Evolutionary conservation across 1,140 invertebrate genomes (phyloP), one percentile per base, ranked within the genome.

Genomic region (Helicorthomorpha holstii): DNA sequence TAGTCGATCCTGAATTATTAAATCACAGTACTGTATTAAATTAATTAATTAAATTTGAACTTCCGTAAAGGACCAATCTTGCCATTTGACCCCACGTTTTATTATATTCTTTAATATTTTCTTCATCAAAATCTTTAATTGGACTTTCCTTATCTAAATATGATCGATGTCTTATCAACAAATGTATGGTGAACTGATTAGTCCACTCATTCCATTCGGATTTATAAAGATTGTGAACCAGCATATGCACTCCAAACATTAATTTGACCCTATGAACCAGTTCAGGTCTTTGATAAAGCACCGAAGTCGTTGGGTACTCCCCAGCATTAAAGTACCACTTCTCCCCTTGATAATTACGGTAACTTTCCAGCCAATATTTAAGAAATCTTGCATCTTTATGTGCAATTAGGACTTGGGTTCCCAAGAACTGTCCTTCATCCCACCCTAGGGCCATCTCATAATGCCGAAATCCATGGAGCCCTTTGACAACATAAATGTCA

Each of bases 401-500:
- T 12, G 60, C 64, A 44, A 68, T 56, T 34, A 68, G 48, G 16
- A 67, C 59, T 56, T 66, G 65, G 27, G 58, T 61, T 19, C 62
- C 65, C 34, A 67, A 57, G 27, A 54, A 57, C 48, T 64, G 50
- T 25, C 56, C 53, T n/a, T 54, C 34, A 22, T 58, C 56, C 69
- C 67, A 69, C 4, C 66, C 69, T 24, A 70, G 27, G 3, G 60
- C 55, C 58, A 67, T 64, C 59, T 69, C 68, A 56, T 61, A 69
- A 45, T 56, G 57, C 22, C 64, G 55, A 51, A 65, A 69, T 29
- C 59, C 42, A 53, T 70, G 56, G 26, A 72, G 58, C 1, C 59
- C 56, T 46, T 66, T 60, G 3, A 70, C 55, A 27, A 70, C 54
- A 42, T 66, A 58, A 16, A 61, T 57, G 59, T 70, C 69, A 38